Evolutionary conservation across 35 echinoderm and acorn worm species (phyloP).

Genomic region (Anneissia japonica): DNA sequence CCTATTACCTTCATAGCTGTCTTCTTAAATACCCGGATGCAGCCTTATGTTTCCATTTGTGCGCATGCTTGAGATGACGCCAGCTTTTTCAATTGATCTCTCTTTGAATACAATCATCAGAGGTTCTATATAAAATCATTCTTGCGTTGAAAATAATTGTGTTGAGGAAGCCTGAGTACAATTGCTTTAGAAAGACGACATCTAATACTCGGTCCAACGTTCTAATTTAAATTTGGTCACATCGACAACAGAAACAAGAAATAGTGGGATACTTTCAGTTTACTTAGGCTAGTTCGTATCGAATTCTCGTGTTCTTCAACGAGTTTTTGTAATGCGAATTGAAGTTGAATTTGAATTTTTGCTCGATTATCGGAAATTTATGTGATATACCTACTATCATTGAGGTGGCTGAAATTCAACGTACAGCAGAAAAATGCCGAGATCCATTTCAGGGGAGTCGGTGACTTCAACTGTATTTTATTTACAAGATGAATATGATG

Average conservation of each 20-base stretch:
- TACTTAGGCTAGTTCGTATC: no score
- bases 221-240: background rate
- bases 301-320: no score
- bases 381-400: no score
- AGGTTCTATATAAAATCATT: background rate
- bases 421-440: background rate
- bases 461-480: background rate
- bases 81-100: background rate
- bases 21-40: slow-evolving; percentile 1
- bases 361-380: no score
- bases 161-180: background rate
- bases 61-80: background rate
- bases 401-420: background rate
- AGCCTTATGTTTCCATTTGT: background rate
- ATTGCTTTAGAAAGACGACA: background rate
- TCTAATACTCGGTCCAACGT: background rate
- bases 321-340: no score
- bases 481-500: background rate
- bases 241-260: background rate
- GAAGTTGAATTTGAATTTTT: no score
- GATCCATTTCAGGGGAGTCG: background rate
- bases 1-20: no score
- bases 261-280: no score
- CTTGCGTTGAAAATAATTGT: background rate
- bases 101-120: background rate